Conservation (phyloP, 1,140 invertebrate species). For the Trichonephila clavata region DNA sequence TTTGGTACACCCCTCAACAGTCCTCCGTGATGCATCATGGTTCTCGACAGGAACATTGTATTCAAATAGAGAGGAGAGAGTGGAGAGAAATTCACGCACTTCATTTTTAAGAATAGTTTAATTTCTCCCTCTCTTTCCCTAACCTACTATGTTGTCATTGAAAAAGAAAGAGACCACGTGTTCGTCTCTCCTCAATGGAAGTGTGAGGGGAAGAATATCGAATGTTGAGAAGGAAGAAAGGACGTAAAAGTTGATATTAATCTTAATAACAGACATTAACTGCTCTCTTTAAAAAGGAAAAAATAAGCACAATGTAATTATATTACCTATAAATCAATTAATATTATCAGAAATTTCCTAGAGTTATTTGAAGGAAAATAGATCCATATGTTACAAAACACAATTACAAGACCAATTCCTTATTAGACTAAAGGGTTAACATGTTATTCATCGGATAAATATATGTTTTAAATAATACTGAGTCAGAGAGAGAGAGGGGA, state of each 20-base stretch:
- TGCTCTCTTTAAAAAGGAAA: background rate
- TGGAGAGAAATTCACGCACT: constrained; percentile 6
- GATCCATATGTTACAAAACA: too few species aligned
- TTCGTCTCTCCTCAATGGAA: background rate
- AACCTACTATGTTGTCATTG: background rate
- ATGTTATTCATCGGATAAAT: too few species aligned
- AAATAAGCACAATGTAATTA: too few species aligned
- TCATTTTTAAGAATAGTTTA: constrained; percentile 37
- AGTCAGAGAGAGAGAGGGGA: too few species aligned
- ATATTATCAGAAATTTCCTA: too few species aligned
- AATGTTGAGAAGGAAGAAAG: background rate
- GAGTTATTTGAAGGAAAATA: too few species aligned
- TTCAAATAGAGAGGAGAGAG: constrained; percentile 26
- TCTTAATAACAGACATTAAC: background rate
- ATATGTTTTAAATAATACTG: too few species aligned
- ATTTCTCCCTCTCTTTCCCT: background rate
- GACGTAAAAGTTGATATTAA: background rate
- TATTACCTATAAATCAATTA: too few species aligned
- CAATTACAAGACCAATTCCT: too few species aligned
- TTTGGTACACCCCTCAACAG: background rate
- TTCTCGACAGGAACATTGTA: constrained; percentile 67
- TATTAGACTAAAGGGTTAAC: too few species aligned
- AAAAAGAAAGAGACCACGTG: background rate
- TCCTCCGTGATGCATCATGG: constrained; percentile 59
- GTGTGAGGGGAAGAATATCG: background rate